These are phyloP conservation scores for Apogon talboti DNA, from an alignment of 2,797 vertebrate species.

Conservation along the genomic window DNA sequence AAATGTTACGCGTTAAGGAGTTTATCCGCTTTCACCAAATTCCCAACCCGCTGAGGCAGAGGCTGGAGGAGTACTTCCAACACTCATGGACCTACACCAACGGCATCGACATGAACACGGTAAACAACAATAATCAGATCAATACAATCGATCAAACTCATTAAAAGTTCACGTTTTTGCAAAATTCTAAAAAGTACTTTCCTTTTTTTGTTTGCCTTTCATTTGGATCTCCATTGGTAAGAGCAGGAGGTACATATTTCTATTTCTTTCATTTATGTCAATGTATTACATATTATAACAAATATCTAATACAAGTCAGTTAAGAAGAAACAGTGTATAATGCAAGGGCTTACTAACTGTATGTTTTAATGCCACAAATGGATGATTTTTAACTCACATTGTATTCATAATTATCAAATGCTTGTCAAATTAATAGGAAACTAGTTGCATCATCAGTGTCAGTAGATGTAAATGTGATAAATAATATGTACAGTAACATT, in stretches of 20 bases:
- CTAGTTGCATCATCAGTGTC: too few relatives aligned
- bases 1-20: constrained; percentile 98
- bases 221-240: constrained; percentile 92
- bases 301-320: neutral
- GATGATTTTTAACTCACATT: neutral
- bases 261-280: constrained; percentile 69
- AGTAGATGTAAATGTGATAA: neutral
- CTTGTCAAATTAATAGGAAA: too few relatives aligned
- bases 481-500: too few relatives aligned
- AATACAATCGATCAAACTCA: constrained; percentile 10
- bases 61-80: constrained; percentile 98
- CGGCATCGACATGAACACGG: constrained; percentile 99
- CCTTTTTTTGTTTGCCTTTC: constrained; percentile 91
- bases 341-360: neutral
- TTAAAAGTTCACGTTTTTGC: constrained; percentile 7
- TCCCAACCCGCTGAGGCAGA: constrained; percentile 95
- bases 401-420: neutral
- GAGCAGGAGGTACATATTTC: constrained; percentile 95
- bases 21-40: constrained; percentile 99
- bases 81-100: constrained; percentile 99
- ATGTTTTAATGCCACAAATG: too few relatives aligned
- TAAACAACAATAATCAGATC: constrained; percentile 76
- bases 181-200: constrained; percentile 90
- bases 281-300: constrained; percentile 2
- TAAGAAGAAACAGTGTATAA: too few relatives aligned